phyloP scores from a whole-genome alignment of 35 echinoderm and acorn worm species.

The Eucidaris tribuloides region DNA sequence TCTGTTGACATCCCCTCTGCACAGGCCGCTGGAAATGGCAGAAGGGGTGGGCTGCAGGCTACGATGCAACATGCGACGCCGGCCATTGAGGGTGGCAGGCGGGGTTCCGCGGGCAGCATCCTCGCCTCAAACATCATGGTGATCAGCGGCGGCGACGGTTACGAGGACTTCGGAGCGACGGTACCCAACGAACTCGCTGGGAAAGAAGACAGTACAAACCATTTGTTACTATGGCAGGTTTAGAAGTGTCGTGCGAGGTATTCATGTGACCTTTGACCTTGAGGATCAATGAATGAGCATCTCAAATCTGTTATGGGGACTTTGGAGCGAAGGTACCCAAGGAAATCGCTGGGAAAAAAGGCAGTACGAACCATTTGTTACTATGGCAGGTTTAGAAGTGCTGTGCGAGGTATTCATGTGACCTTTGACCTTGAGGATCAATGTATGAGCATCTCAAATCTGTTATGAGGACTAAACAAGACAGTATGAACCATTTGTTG shows the following conservation, averaged over 20 bases:
- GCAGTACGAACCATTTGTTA: no score
- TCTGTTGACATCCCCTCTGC: constrained; percentile 79
- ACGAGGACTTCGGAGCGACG: constrained; percentile 93
- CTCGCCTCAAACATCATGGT: constrained; percentile 83
- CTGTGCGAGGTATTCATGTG: no score
- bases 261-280: not conserved
- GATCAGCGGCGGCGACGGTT: constrained; percentile 96
- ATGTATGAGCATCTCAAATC: no score
- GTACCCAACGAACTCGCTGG: constrained; percentile 89
- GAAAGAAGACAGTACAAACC: constrained; percentile 98
- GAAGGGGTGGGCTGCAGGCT: not conserved
- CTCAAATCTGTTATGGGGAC: constrained; percentile 85
- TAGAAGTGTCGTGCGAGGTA: no score
- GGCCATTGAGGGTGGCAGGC: constrained; percentile 25
- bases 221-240: constrained; percentile 93
- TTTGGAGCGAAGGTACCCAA: constrained; percentile 73
- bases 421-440: no score
- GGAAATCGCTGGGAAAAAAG: constrained; percentile 82
- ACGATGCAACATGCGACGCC: constrained; percentile 30
- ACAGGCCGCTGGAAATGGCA: not conserved
- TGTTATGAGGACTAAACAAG: no score
- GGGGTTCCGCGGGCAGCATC: constrained; percentile 34
- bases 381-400: no score
- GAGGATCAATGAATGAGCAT: no score
- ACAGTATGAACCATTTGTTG: constrained; percentile 95